Conservation (phyloP, 1,140 invertebrate genomes). For the Zaprionus ornatus region DNA sequence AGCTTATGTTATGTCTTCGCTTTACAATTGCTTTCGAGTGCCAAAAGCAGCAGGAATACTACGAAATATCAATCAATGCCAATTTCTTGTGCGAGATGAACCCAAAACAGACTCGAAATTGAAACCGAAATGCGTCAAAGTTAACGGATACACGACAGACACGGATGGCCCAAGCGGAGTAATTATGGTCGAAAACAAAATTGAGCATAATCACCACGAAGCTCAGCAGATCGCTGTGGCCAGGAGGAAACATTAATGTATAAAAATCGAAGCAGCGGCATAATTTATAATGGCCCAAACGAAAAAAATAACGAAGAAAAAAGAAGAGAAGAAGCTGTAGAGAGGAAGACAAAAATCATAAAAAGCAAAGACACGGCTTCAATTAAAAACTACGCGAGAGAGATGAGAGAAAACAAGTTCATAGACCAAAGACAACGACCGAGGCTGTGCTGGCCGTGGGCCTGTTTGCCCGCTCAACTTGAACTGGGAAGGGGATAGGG, state of each 20-base stretch:
- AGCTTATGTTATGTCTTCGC: not conserved
- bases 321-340: constrained; percentile 20
- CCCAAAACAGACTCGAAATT: constrained; percentile 8
- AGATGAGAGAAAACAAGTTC: constrained; percentile 70
- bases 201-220: constrained; percentile 77
- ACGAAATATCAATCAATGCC: constrained; percentile 76
- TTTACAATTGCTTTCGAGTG: constrained; percentile 45
- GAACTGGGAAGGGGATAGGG: not conserved
- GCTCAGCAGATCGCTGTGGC: not conserved
- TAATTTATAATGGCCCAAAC: constrained; percentile 62
- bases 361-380: constrained; percentile 74
- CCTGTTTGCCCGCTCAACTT: constrained; percentile 9
- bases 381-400: constrained; percentile 65
- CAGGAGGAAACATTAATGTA: constrained; percentile 61
- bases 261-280: constrained; percentile 74
- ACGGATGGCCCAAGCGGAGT: constrained; percentile 45
- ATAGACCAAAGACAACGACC: constrained; percentile 77
- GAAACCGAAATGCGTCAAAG: not conserved
- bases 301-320: constrained; percentile 32
- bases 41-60: constrained; percentile 36
- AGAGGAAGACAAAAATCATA: constrained; percentile 44
- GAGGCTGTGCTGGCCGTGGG: constrained; percentile 20
- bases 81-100: constrained; percentile 70
- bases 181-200: constrained; percentile 82
- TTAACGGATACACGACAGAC: constrained; percentile 38